A percentile compares a stretch with the other conserved stretches of the same genome.
phyloP scores from a whole-genome alignment of 2,113 vertebrate species.

The Ascaphus truei region DNA sequence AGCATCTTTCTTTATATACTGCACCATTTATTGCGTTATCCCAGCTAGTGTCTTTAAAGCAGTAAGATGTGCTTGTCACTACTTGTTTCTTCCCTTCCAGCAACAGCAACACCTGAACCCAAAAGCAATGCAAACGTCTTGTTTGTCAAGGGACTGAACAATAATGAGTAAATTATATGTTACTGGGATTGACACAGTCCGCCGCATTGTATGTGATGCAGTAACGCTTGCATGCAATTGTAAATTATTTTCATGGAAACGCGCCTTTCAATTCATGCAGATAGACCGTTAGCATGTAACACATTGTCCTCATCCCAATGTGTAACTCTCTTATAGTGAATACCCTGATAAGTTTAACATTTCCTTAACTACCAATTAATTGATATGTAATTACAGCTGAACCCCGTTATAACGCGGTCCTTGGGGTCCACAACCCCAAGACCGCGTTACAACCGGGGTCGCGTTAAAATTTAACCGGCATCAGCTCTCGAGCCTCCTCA shows the following conservation, averaged over 20 bases:
- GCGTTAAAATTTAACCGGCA: too few relatives aligned
- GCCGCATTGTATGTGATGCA: slow-evolving; percentile 4
- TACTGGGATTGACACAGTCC: not conserved
- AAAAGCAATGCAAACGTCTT: slow-evolving; percentile 24
- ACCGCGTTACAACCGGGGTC: too few relatives aligned
- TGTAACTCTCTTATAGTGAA: too few relatives aligned
- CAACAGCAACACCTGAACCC: slow-evolving; percentile 42
- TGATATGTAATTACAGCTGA: too few relatives aligned
- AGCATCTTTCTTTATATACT: too few relatives aligned
- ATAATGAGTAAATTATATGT: slow-evolving; percentile 21
- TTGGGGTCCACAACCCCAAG: too few relatives aligned
- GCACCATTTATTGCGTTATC: not conserved
- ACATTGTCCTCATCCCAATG: too few relatives aligned
- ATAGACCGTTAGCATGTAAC: too few relatives aligned
- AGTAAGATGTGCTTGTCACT: slow-evolving; percentile 29
- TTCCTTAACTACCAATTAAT: too few relatives aligned
- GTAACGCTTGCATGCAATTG: slow-evolving; percentile 16
- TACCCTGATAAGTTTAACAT: too few relatives aligned
- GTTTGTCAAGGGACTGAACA: slow-evolving; percentile 25
- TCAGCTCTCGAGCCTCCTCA: too few relatives aligned
- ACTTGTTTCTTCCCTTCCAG: slow-evolving; percentile 40
- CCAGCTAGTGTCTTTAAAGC: not conserved
- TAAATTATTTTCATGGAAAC: slow-evolving; percentile 10
- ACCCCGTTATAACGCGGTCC: too few relatives aligned
- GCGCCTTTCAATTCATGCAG: not conserved